Base-by-base conservation (phyloP, 2,888 invertebrate species). In the Calephelis perditalis region DNA sequence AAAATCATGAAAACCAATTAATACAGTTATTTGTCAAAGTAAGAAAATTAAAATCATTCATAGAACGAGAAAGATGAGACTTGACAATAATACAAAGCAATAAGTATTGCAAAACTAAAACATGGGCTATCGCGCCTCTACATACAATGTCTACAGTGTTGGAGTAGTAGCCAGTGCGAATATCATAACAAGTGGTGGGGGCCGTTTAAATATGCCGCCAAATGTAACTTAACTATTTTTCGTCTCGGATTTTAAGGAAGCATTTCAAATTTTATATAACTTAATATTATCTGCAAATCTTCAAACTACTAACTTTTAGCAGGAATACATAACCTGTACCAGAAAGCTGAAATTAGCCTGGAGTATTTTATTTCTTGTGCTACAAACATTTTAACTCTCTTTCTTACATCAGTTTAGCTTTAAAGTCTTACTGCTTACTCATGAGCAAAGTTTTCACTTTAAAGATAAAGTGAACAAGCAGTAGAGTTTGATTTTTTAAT, bases 161-260 rank as follows among this genome's bases (percentile, higher is more conserved):
- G 15, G 35, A 26, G 52, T 10, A 49, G 52, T 11, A 35, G 49
- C 49, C 15, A 11, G 52, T 52, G 52, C 52, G 52, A 40, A 40
- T 40, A 40, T 40, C 49, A 49, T 49, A 26, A 46, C 46, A 46
- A 49, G 26, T 26, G 35, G 52, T 35, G 52, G 52, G 26, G 52
- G 52, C 52, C 52, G 52, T 35, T 52, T 11, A 40, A 26, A 35
- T 26, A 26, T 35, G 52, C 35, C 52, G 52, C 49, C 26, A 40
- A 49, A 26, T 52, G 6, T 52, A 52, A 35, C 5, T 10, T 26
- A 52, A 52, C 52, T 52, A 52, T 52, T 52, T 52, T 52, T 52
- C 52, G 52, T 52, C 52, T 49, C 49, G 9, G 8, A 40, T 40
- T 40, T 40, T 40, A 8, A 8, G 40, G 4, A 40, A 7, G 40